Conservation (phyloP, 2,888 invertebrate genomes). For the Lymantria monacha region DNA sequence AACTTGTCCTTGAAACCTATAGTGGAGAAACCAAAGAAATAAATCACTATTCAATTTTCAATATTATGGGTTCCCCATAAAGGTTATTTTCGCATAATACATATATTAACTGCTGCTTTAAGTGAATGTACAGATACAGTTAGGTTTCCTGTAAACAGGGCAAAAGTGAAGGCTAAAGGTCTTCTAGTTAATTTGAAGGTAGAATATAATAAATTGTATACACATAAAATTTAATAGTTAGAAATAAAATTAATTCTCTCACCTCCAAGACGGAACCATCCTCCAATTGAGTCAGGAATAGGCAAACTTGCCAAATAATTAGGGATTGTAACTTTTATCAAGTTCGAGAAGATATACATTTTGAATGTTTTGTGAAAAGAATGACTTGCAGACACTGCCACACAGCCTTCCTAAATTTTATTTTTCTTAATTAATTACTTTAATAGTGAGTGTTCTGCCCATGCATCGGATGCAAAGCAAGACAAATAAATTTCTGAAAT, state of each 20-base stretch:
- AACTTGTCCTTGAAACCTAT: no score
- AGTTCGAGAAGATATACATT: slow-evolving; percentile 89
- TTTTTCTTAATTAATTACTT: neutral
- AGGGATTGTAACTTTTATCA: slow-evolving; percentile 90
- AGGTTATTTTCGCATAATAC: neutral
- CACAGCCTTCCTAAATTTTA: slow-evolving; percentile 6
- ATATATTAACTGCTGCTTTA: neutral
- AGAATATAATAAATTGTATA: neutral
- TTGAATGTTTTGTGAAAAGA: slow-evolving; percentile 27
- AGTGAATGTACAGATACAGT: neutral
- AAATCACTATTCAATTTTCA: no score
- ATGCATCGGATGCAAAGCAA: neutral
- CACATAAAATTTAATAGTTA: neutral
- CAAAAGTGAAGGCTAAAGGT: no score
- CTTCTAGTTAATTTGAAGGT: no score
- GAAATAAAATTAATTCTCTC: slow-evolving; percentile 14
- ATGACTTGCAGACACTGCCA: slow-evolving; percentile 14
- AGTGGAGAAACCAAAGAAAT: no score
- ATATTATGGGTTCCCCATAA: no score
- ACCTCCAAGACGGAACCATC: slow-evolving; percentile 94
- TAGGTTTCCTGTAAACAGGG: neutral
- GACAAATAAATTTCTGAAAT: neutral
- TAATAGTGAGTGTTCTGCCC: neutral
- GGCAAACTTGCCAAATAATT: slow-evolving; percentile 92
- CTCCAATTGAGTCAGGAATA: slow-evolving; percentile 91